phyloP scores from a whole-genome alignment of 2,113 vertebrate species.

The pig (Sus scrofa) region DNA sequence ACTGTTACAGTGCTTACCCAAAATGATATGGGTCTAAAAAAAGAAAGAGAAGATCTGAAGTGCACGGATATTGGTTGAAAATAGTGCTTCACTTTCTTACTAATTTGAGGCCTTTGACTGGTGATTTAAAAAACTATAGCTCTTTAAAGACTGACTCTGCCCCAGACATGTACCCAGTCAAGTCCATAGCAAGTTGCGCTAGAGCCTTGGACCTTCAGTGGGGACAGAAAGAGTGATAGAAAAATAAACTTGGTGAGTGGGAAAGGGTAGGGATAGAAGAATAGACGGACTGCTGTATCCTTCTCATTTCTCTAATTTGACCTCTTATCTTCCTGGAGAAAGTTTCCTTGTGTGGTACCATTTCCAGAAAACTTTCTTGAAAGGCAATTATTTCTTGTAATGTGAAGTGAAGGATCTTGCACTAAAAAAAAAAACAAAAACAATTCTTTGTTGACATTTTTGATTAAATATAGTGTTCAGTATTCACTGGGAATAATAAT shows the following conservation, averaged over 20 bases:
- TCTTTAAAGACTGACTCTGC: neutral
- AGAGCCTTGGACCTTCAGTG: neutral
- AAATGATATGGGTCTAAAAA: neutral
- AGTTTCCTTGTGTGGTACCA: neutral
- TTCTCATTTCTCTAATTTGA: neutral
- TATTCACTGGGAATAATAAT: neutral
- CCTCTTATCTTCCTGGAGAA: neutral
- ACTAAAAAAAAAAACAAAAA: neutral
- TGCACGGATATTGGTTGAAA: neutral
- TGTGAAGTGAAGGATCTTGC: neutral
- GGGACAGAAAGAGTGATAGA: neutral
- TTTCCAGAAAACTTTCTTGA: slow-evolving; percentile 32
- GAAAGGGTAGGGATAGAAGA: neutral
- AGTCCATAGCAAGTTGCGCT: neutral
- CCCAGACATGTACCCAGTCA: neutral
- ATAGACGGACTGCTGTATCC: neutral
- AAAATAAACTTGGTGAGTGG: neutral
- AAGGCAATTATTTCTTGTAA: neutral
- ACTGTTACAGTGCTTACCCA: neutral
- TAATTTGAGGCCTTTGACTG: neutral
- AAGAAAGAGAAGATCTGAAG: neutral
- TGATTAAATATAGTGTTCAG: neutral
- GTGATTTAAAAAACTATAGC: neutral
- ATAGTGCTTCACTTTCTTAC: neutral
- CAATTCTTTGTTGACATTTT: neutral